Evolutionary conservation across 2,113 vertebrate genomes (phyloP).

Genomic region (Nyctereutes procyonoides): DNA sequence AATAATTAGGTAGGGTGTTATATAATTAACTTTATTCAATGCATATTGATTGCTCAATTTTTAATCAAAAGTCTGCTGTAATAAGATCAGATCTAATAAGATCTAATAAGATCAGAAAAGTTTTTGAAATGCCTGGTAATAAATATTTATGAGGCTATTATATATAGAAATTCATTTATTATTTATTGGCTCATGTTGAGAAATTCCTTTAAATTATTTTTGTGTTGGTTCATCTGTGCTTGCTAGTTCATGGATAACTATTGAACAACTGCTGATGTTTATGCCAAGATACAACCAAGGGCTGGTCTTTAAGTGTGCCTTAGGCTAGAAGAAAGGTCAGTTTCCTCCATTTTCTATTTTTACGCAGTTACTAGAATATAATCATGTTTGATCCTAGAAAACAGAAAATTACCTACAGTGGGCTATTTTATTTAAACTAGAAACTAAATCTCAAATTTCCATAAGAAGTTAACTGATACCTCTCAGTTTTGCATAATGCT

Average conservation of each 20-base stretch:
- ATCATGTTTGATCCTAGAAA: background rate
- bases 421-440: background rate
- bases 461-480: background rate
- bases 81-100: background rate
- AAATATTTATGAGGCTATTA: conserved; percentile 48
- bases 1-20: background rate
- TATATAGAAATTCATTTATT: background rate
- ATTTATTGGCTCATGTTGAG: conserved; percentile 32
- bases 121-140: background rate
- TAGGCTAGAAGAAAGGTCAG: background rate
- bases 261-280: background rate
- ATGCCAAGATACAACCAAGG: background rate
- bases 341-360: background rate
- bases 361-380: background rate
- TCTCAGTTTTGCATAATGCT: background rate
- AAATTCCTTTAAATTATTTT: conserved; percentile 16
- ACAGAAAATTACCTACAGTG: background rate
- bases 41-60: background rate
- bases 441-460: background rate
- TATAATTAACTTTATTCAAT: background rate
- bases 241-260: background rate
- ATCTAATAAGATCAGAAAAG: background rate
- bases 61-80: conserved; percentile 12
- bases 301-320: background rate
- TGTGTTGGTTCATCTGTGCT: background rate